Conservation (phyloP, 2,797 vertebrate species). For the Momotus momota region DNA sequence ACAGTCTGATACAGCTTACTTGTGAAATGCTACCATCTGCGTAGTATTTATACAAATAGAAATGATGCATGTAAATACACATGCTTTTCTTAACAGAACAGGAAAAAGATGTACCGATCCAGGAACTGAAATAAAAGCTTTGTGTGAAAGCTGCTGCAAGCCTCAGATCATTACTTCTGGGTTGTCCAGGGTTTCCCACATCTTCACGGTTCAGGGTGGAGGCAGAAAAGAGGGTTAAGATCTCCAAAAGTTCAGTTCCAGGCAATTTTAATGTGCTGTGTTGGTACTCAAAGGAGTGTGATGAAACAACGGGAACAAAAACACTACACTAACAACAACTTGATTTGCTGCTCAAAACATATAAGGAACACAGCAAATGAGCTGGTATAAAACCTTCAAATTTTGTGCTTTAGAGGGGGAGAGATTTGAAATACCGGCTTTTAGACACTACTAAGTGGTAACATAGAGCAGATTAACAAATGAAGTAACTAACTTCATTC, state of each 20-base stretch:
- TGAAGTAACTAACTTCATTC: neutral
- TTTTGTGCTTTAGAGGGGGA: neutral
- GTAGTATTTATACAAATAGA: neutral
- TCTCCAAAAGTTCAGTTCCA: neutral
- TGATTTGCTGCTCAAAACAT: neutral
- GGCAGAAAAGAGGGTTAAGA: neutral
- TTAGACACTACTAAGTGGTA: neutral
- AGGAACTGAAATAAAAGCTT: neutral
- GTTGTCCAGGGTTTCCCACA: neutral
- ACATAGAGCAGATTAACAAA: neutral
- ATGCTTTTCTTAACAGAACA: neutral
- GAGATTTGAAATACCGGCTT: neutral
- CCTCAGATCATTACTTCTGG: neutral
- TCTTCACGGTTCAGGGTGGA: neutral
- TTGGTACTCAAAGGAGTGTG: neutral
- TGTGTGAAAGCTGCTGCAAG: neutral
- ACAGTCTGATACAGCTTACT: neutral
- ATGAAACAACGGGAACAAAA: neutral
- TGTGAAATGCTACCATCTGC: neutral
- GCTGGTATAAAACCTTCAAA: neutral
- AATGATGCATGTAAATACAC: neutral
- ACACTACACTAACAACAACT: neutral
- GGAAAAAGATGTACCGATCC: neutral
- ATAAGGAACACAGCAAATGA: neutral
- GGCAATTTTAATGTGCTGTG: neutral